Percentiles rank a stretch among this genome's conserved stretches.
These are phyloP conservation scores for Halcyon leucocephala DNA, from an alignment of 2,797 vertebrate genomes.

Conservation along the genomic window DNA sequence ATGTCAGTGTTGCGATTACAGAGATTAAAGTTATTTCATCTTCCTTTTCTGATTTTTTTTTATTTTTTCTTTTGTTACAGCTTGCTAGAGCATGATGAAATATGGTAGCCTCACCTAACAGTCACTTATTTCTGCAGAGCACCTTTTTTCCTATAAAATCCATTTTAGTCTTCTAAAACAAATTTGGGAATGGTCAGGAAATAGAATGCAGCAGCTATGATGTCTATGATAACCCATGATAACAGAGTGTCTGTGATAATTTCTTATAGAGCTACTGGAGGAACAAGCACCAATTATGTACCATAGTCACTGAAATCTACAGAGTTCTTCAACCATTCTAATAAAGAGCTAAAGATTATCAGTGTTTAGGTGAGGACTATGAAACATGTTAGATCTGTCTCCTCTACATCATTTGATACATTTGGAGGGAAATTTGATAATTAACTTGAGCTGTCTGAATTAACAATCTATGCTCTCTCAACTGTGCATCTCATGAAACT, in stretches of 20 bases:
- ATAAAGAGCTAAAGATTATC: not conserved
- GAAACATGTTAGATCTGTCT: not conserved
- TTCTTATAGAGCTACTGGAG: not conserved
- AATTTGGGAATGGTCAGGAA: not conserved
- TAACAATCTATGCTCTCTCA: not conserved
- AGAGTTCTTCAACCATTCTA: not conserved
- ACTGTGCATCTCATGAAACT: not conserved
- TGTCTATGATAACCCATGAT: not conserved
- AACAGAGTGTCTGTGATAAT: not conserved
- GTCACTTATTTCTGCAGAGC: not conserved
- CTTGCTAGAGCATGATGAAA: not conserved
- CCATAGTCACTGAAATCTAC: not conserved
- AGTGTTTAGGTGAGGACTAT: not conserved
- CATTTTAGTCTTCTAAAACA: not conserved
- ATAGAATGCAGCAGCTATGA: not conserved
- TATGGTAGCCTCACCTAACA: not conserved
- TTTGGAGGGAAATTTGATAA: not conserved
- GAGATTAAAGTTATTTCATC: not conserved
- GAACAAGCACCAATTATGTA: not conserved
- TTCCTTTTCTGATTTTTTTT: not conserved
- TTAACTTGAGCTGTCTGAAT: not conserved
- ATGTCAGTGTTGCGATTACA: rapidly evolving
- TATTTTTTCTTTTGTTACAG: not conserved
- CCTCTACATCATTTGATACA: not conserved
- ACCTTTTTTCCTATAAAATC: not conserved